Conservation (phyloP, 1,140 invertebrate species). For the Chymomyza costata region DNA sequence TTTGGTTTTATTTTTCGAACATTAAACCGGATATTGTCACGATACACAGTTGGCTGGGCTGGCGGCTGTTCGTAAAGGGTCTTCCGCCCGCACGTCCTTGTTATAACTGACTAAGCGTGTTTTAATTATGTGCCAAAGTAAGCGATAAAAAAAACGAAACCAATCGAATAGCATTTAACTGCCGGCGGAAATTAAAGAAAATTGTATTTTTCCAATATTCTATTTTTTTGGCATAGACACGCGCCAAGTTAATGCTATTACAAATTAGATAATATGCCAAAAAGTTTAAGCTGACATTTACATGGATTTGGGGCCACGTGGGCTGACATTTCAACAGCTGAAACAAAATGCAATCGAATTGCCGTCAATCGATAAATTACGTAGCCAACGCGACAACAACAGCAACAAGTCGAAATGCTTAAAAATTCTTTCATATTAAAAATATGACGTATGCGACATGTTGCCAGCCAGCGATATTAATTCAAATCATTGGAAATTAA, state of each 20-base stretch:
- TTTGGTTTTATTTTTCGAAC: slow-evolving; percentile 2
- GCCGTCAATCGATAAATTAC: slow-evolving; percentile 1
- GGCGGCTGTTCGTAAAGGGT: background rate
- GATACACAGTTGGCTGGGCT: background rate
- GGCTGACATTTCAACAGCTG: background rate
- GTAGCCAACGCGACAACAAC: too few relatives aligned
- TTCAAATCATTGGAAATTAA: slow-evolving; percentile 45
- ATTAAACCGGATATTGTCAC: slow-evolving; percentile 36
- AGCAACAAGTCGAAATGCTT: too few relatives aligned
- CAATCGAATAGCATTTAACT: slow-evolving; percentile 15
- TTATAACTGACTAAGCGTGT: slow-evolving; percentile 7
- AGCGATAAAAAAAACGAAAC: too few relatives aligned
- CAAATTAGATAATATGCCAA: too few relatives aligned
- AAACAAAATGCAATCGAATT: slow-evolving; percentile 4
- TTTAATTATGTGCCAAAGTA: slow-evolving; percentile 39
- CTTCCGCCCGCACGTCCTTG: background rate
- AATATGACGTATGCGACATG: slow-evolving; percentile 29
- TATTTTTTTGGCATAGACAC: slow-evolving; percentile 2
- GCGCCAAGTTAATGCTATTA: background rate
- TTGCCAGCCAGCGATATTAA: slow-evolving; percentile 26
- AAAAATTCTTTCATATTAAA: too few relatives aligned
- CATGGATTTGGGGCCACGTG: too few relatives aligned
- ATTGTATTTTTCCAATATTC: slow-evolving; percentile 4
- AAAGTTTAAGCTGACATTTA: too few relatives aligned
- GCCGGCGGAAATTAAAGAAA: slow-evolving; percentile 36